Conservation (phyloP, 2,888 invertebrate genomes). For the Embidobia sp. region DNA sequence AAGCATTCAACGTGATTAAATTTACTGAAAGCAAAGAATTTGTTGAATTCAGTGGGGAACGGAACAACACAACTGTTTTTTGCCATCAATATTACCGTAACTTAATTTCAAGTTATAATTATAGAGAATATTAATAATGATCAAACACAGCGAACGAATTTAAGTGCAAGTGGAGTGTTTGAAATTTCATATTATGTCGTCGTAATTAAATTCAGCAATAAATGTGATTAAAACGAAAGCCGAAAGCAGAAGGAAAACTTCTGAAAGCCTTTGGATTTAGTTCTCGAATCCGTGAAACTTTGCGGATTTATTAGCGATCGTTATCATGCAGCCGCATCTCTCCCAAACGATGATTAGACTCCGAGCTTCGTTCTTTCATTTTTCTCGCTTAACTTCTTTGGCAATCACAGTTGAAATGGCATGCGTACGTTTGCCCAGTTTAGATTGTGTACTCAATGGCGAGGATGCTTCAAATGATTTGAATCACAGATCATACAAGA, state of each 20-base stretch:
- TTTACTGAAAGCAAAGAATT: no score
- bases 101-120: no score
- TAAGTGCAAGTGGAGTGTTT: neutral
- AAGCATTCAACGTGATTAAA: no score
- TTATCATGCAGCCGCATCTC: conserved; percentile 63
- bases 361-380: conserved; percentile 22
- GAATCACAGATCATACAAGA: no score
- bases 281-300: conserved; percentile 42
- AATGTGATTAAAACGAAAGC: conserved; percentile 42
- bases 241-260: conserved; percentile 42
- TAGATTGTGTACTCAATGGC: conserved; percentile 1
- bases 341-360: conserved; percentile 63
- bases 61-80: no score
- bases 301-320: conserved; percentile 54
- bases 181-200: neutral
- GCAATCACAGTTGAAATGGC: conserved; percentile 27
- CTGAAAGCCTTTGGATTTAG: conserved; percentile 32
- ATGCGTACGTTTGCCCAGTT: conserved; percentile 14
- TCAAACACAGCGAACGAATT: no score
- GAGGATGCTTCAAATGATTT: conserved; percentile 8
- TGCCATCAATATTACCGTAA: no score
- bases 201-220: conserved; percentile 49
- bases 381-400: conserved; percentile 32
- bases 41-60: no score
- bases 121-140: no score